phyloP scores from a whole-genome alignment of 2,113 vertebrate genomes.

The Craseonycteris thonglongyai region DNA sequence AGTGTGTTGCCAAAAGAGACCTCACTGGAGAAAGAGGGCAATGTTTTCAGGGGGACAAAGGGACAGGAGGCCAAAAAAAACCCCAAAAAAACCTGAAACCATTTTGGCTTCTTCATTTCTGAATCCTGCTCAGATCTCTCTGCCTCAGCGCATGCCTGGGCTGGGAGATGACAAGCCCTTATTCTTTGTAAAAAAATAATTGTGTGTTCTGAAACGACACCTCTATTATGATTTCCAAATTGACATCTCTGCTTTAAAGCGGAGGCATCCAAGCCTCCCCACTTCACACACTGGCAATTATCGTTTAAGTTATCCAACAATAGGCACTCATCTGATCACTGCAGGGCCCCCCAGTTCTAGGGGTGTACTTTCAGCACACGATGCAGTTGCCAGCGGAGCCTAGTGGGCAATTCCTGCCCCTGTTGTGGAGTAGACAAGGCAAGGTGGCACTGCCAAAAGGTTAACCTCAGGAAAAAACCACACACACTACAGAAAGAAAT shows the following conservation, averaged over 20 bases:
- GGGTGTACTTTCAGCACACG: background rate
- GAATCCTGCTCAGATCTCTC: conserved; percentile 46
- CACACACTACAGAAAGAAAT: background rate
- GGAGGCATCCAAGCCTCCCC: conserved; percentile 68
- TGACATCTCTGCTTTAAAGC: conserved; percentile 68
- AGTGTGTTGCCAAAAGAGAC: background rate
- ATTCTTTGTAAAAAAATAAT: conserved; percentile 51
- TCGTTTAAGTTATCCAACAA: conserved; percentile 26
- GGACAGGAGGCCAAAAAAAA: conserved; percentile 16
- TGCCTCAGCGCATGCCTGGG: conserved; percentile 45
- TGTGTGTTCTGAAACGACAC: conserved; percentile 66
- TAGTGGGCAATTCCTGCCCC: conserved; percentile 26
- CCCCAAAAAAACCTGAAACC: conserved; percentile 13
- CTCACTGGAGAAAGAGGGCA: background rate
- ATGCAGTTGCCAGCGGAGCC: background rate
- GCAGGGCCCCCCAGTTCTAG: background rate
- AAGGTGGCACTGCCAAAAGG: background rate
- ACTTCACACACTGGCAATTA: conserved; percentile 59
- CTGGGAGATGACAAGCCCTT: conserved; percentile 62
- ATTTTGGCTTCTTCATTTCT: conserved; percentile 6
- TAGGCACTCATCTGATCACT: conserved; percentile 39
- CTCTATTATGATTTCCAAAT: conserved; percentile 60
- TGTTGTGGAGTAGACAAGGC: conserved; percentile 7
- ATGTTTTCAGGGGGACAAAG: background rate
- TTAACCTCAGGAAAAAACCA: background rate